A percentile compares a stretch with the other conserved stretches of the same genome.
These are phyloP conservation scores for Agrotis exclamationis DNA, from an alignment of 2,888 invertebrate species.

Conservation along the genomic window DNA sequence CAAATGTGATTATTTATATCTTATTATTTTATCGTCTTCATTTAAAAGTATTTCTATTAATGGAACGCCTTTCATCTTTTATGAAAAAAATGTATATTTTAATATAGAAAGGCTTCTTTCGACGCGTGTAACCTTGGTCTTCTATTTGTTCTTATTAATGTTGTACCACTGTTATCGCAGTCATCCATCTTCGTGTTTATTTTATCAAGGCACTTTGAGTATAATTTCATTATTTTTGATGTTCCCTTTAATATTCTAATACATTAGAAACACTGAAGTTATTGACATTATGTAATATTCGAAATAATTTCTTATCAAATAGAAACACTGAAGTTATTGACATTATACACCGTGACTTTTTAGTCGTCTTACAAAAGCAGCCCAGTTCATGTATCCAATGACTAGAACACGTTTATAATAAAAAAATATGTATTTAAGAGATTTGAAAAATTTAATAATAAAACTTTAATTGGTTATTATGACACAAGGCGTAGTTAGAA, in stretches of 20 bases:
- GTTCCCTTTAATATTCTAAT: neutral
- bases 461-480: too few species aligned
- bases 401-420: too few species aligned
- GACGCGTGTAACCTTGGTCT: constrained; percentile 18
- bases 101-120: neutral
- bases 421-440: too few species aligned
- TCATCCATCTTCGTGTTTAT: neutral
- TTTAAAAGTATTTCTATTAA: neutral
- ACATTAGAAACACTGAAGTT: neutral
- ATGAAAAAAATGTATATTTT: neutral
- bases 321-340: too few species aligned
- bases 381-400: too few species aligned
- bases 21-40: constrained; percentile 4
- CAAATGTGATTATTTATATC: constrained; percentile 1
- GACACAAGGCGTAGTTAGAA: too few species aligned
- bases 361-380: too few species aligned
- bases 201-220: neutral
- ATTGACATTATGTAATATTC: neutral
- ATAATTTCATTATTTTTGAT: neutral
- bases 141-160: constrained; percentile 22
- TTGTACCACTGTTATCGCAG: neutral
- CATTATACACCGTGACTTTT: too few species aligned
- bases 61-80: neutral
- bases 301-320: neutral
- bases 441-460: too few species aligned